Evolutionary conservation across 2,113 vertebrate species (phyloP), one percentile per base, ranked within the genome.

Genomic region (Numida meleagris): DNA sequence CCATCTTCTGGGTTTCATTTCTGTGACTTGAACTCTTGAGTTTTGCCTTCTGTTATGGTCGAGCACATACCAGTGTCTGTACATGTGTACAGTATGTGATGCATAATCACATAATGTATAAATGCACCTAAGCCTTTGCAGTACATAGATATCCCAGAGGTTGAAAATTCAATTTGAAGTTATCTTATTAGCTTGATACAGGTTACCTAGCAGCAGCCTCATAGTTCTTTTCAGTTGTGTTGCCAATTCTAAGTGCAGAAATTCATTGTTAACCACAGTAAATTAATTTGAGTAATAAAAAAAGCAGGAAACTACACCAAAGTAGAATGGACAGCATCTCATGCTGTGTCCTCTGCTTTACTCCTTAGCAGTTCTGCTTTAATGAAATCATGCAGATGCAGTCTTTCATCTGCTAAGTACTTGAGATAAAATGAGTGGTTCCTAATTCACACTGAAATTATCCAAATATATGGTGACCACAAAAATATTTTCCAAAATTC

Each of bases 11-110:
- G n/a, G 14, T 78, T 95, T 94, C 36, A 4, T 84, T 79, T 93
- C 66, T 84, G 66, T 59, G 51, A 89, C 74, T 83, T 71, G 57
- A 55, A 73, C 66, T 86, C 63, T 88, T 86, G 92, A 97, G 90
- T 89, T 95, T 94, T 96, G 92, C 93, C 91, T 96, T 95, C 74
- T 94, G 92, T 96, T 97, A 95, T 96, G 94, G 93, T 95, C 90
- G 84, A 97, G 96, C 95, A 95, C 95, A 97, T 95, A 61, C 34
- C 48, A 63, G 48, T 92, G 42, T 93, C 59, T 88, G 65, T 93
- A 89, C 58, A 2, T 80, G 63, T 92, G 72, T 90, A 80, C 55
- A 89, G 70, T 83, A 15, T 12, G 67, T 94, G 89, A 79, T 89
- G 31, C 1, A 4, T 89, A 89, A 92, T 88, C 1, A 4, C 78